phyloP scores from a whole-genome alignment of 2,797 vertebrate species.

The Crax fasciolata region DNA sequence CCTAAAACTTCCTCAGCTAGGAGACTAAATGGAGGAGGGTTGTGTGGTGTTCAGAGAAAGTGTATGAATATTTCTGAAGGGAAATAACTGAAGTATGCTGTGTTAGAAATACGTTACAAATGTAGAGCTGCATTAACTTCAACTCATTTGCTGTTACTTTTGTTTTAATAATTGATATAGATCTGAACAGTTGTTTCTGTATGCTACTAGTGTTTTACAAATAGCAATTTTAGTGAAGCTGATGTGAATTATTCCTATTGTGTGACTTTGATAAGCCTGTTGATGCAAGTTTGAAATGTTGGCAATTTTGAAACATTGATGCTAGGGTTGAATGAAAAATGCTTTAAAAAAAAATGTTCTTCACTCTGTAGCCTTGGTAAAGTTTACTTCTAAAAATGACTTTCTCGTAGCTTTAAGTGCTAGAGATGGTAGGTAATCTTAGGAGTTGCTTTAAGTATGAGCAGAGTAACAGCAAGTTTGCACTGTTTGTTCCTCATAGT shows the following conservation, averaged over 20 bases:
- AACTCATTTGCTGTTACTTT: neutral
- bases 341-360: neutral
- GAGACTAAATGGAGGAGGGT: neutral
- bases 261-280: neutral
- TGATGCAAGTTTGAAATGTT: neutral
- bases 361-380: neutral
- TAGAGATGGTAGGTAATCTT: neutral
- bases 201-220: neutral
- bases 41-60: neutral
- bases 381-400: neutral
- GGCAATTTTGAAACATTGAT: neutral
- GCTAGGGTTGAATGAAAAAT: neutral
- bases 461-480: neutral
- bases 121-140: neutral
- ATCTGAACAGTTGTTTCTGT: neutral
- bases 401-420: neutral
- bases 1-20: neutral
- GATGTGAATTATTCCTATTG: neutral
- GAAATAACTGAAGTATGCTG: neutral
- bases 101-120: rapidly evolving
- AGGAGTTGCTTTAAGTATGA: neutral
- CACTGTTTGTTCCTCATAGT: rapidly evolving
- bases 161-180: neutral
- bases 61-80: neutral
- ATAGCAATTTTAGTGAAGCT: neutral